A percentile compares a stretch with the other conserved stretches of the same genome.
These are phyloP conservation scores for Nycteola revayana DNA, from an alignment of 2,888 invertebrate genomes.

Conservation along the genomic window DNA sequence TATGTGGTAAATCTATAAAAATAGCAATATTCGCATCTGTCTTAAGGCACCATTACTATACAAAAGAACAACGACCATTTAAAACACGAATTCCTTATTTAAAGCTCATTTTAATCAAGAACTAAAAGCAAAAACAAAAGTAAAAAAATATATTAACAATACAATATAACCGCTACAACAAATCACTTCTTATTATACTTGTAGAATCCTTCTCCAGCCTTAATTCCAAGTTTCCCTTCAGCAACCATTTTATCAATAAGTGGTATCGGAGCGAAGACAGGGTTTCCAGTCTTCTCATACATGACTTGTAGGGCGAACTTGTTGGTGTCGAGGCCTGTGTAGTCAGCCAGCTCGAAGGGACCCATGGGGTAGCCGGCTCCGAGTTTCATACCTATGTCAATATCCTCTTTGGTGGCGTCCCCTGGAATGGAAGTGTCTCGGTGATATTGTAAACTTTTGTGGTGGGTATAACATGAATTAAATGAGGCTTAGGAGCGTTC, in stretches of 20 bases:
- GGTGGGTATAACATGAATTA: too few species aligned
- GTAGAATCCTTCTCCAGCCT: constrained; percentile 90
- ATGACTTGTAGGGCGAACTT: constrained; percentile 87
- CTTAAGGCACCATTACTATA: too few species aligned
- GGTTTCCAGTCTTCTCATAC: constrained; percentile 78
- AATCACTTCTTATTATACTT: constrained; percentile 25
- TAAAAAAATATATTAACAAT: too few species aligned
- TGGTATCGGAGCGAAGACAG: constrained; percentile 46
- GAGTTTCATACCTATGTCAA: constrained; percentile 94
- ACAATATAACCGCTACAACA: too few species aligned
- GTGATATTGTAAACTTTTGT: too few species aligned
- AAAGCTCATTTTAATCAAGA: too few species aligned
- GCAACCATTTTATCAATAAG: constrained; percentile 86
- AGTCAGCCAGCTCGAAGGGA: constrained; percentile 92
- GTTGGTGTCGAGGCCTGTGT: constrained; percentile 92
- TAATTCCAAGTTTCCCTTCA: constrained; percentile 90
- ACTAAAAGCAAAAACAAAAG: too few species aligned
- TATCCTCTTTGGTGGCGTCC: constrained; percentile 88
- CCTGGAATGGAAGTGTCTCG: constrained; percentile 54
- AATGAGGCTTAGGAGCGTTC: too few species aligned
- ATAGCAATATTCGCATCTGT: too few species aligned
- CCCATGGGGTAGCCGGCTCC: constrained; percentile 97
- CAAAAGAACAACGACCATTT: too few species aligned
- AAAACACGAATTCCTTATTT: too few species aligned
- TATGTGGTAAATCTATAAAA: too few species aligned